Percentiles rank a stretch among this genome's conserved stretches.
Evolutionary conservation across 2,888 invertebrate genomes (phyloP).

Genomic region (Polietes domitor): DNA sequence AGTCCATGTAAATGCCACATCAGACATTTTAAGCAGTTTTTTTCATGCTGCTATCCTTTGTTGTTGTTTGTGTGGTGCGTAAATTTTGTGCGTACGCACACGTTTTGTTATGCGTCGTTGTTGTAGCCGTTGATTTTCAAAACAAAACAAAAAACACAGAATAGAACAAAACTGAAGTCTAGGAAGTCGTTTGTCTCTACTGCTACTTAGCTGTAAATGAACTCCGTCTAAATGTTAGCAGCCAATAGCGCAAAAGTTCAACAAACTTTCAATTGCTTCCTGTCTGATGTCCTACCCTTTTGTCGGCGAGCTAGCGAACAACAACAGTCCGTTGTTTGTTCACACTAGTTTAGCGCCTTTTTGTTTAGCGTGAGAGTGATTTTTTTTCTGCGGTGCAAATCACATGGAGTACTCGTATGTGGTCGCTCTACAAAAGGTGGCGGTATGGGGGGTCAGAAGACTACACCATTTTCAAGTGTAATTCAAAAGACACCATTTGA

Average conservation of each 20-base stretch:
- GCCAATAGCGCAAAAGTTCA: not conserved
- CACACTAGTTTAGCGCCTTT: not conserved
- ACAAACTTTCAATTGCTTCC: not conserved
- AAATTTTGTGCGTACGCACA: not conserved
- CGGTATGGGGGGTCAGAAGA: no score
- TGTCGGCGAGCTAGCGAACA: not conserved
- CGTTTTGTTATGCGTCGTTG: not conserved
- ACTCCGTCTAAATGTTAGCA: not conserved
- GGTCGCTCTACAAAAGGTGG: no score
- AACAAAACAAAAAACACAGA: no score
- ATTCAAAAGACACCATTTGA: no score
- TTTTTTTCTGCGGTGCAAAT: no score
- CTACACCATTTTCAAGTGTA: no score
- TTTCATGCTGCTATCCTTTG: not conserved
- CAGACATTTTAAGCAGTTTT: not conserved
- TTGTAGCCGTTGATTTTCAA: not conserved
- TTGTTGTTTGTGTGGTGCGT: not conserved
- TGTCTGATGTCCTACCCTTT: not conserved
- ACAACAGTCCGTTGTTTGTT: not conserved
- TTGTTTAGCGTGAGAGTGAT: not conserved
- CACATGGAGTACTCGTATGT: no score
- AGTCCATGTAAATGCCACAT: not conserved
- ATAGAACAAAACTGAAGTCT: no score
- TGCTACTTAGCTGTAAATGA: constrained; percentile 5
- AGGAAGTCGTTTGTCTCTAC: not conserved